Base-by-base conservation (phyloP, 2,888 invertebrate species). In the Brachylomia viminalis region DNA sequence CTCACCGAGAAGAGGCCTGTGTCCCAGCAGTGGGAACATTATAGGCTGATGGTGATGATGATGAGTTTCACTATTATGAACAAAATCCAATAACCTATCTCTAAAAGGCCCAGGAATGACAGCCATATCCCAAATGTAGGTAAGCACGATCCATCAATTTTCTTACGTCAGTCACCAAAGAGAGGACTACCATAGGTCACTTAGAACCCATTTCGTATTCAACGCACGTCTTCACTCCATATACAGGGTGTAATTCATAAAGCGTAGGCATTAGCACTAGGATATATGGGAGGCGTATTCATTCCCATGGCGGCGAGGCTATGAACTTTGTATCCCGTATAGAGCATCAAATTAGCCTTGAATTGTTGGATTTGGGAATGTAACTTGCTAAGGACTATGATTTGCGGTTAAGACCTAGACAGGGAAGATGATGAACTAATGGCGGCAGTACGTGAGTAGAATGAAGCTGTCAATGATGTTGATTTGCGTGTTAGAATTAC, bases 231-330 rank as follows among this genome's bases (percentile, higher is more conserved):
- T 79, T 69, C 72, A 80, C 66, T 87, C 59, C 86, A 70, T 88
- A 82, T 71, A 84, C 38, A 82, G 89, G 79, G 75, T 73, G 81
- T 82, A 76, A 90, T 90, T 90, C 87, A 87, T 83, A 72, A 77
- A 77, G 80, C 86, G 89, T 85, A 79, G 58, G 79, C 77, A 89
- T 91, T 90, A 90, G 79, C 88, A 90, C 87, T 84, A 69, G 68
- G 79, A 84, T 90, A 84, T 90, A 90, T 88, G 90, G 91, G 69
- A 74, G 73, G 70, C 69, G 79, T 86, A 83, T 84, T 81, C 77
- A 81, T 80, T 86, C 79, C 79, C 84, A 73, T 80, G 82, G 81
- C 69, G 78, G 77, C 59, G 74, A 80, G 74, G 76, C 82, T 86
- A 87, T 87, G 87, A 88, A 87, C 82, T 87, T 75, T 82, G 84